A percentile compares a stretch with the other conserved stretches of the same genome.
Evolutionary conservation across 53 echinoderm and acorn worm species (phyloP).

Genomic region (Antedon mediterranea): DNA sequence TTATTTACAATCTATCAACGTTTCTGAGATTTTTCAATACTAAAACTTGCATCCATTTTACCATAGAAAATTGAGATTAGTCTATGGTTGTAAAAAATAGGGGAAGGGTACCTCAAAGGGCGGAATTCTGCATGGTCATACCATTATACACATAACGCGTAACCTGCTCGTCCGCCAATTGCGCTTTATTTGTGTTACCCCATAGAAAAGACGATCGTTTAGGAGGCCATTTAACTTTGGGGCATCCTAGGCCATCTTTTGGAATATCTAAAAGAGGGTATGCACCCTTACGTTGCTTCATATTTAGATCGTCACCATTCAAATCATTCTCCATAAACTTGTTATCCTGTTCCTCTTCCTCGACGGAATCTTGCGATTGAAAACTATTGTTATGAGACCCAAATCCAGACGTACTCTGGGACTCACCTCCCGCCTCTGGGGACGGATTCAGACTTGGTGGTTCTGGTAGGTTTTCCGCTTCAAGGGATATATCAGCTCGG

Average conservation of each 20-base stretch:
- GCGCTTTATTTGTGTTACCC: slow-evolving; percentile 10
- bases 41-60: too few relatives aligned
- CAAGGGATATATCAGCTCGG: background rate
- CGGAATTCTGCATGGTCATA: slow-evolving; percentile 2
- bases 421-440: slow-evolving; percentile 48
- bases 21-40: too few relatives aligned
- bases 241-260: background rate
- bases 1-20: too few relatives aligned
- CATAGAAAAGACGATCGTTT: slow-evolving; percentile 42
- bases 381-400: slow-evolving; percentile 93
- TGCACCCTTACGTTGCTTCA: background rate
- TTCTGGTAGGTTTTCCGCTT: background rate
- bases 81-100: background rate
- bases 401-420: slow-evolving; percentile 78
- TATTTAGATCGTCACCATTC: background rate
- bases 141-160: slow-evolving; percentile 33
- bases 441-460: background rate
- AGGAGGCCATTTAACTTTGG: slow-evolving; percentile 16
- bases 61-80: too few relatives aligned
- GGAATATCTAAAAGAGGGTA: background rate
- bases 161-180: slow-evolving; percentile 11
- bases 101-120: background rate
- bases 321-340: background rate
- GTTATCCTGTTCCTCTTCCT: slow-evolving; percentile 18
- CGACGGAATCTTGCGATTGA: slow-evolving; percentile 91